These are phyloP conservation scores for Pseudopipra pipra DNA, from an alignment of 2,113 vertebrate genomes.

Conservation along the genomic window DNA sequence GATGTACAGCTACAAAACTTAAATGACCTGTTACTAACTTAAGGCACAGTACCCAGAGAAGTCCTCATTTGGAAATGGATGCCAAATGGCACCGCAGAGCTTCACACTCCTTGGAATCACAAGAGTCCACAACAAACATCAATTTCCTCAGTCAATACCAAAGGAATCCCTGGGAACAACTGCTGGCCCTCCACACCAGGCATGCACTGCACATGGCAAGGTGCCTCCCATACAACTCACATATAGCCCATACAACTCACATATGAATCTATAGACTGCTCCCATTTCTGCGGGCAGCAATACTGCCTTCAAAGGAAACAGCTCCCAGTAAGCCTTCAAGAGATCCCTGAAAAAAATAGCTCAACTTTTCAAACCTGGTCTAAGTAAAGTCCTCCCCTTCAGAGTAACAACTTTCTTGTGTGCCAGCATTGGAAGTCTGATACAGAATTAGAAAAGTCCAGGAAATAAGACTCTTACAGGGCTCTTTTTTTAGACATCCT, in stretches of 20 bases:
- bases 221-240: not conserved
- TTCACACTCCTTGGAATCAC: not conserved
- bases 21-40: not conserved
- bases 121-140: not conserved
- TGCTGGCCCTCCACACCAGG: not conserved
- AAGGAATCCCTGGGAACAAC: not conserved
- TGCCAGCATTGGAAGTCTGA: not conserved
- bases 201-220: not conserved
- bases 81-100: not conserved
- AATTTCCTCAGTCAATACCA: not conserved
- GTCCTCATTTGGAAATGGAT: not conserved
- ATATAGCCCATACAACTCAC: rapidly evolving
- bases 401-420: not conserved
- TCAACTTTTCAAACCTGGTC: not conserved
- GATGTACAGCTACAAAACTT: not conserved
- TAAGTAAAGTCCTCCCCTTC: not conserved
- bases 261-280: not conserved
- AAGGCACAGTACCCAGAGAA: not conserved
- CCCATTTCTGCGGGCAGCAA: not conserved
- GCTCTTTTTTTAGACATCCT: not conserved
- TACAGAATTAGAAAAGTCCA: not conserved
- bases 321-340: not conserved
- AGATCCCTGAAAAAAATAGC: not conserved
- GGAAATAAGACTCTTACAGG: not conserved
- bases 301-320: not conserved